Conservation (phyloP, 2,797 vertebrate species). For the Poecile montanus region DNA sequence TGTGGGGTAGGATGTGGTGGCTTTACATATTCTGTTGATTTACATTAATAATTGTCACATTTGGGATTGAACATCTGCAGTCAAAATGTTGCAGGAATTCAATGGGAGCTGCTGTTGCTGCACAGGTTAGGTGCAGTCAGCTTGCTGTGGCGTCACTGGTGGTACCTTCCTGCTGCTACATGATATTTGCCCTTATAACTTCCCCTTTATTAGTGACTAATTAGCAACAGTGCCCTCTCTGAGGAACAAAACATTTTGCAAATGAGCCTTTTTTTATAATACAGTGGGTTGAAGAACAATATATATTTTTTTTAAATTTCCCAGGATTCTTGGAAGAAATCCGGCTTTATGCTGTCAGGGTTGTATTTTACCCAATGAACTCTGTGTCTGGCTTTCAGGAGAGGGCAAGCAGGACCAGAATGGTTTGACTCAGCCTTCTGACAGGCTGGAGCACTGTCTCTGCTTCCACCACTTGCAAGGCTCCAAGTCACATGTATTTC, state of each 20-base stretch:
- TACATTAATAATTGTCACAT: background rate
- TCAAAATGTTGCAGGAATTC: background rate
- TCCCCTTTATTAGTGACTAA: background rate
- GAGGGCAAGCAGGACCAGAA: background rate
- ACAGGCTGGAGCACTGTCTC: background rate
- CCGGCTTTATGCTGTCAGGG: background rate
- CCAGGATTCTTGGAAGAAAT: background rate
- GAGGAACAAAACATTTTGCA: conserved; percentile 5
- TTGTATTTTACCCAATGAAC: background rate
- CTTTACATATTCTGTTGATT: background rate
- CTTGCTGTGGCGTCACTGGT: background rate
- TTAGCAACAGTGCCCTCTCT: background rate
- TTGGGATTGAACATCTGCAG: background rate
- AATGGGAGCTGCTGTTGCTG: background rate
- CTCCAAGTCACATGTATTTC: background rate
- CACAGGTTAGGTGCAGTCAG: background rate
- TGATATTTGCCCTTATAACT: background rate
- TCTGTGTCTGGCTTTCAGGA: background rate
- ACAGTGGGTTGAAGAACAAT: background rate
- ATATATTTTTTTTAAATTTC: background rate
- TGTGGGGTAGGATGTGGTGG: background rate
- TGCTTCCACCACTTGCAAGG: background rate
- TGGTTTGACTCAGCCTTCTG: background rate
- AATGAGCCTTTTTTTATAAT: background rate
- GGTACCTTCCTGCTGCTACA: background rate